phyloP scores from a whole-genome alignment of 2,888 invertebrate species.

The Omphaloscelis lunosa region DNA sequence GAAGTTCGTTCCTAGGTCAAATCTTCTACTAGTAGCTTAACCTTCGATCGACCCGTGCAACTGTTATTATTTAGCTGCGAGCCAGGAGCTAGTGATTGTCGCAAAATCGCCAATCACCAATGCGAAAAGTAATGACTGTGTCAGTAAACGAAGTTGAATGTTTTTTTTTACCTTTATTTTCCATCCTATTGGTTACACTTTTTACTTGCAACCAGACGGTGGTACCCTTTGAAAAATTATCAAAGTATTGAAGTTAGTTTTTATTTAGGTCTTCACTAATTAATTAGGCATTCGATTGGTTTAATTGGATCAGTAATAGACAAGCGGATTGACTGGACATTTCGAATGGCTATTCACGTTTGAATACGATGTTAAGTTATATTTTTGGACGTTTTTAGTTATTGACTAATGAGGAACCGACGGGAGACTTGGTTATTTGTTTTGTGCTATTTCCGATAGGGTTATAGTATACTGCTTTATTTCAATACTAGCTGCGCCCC shows the following conservation, averaged over 20 bases:
- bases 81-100: neutral
- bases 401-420: neutral
- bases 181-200: slow-evolving; percentile 4
- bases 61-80: too few relatives aligned
- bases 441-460: neutral
- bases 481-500: too few relatives aligned
- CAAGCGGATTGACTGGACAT: slow-evolving; percentile 7
- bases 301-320: slow-evolving; percentile 12
- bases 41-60: too few relatives aligned
- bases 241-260: slow-evolving; percentile 15
- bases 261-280: slow-evolving; percentile 11
- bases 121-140: neutral
- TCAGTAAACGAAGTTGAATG: neutral
- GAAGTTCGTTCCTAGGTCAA: too few relatives aligned
- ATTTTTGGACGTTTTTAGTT: slow-evolving; percentile 1
- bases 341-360: slow-evolving; percentile 7
- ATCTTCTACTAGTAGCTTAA: too few relatives aligned
- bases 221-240: slow-evolving; percentile 16
- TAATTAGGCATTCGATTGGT: slow-evolving; percentile 30
- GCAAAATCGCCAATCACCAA: neutral
- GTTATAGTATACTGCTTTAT: neutral
- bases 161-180: neutral
- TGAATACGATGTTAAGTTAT: neutral
- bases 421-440: neutral
- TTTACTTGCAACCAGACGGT: neutral